These are phyloP conservation scores for Tetraneura akinire DNA, from an alignment of 1,140 invertebrate species.

Conservation along the genomic window DNA sequence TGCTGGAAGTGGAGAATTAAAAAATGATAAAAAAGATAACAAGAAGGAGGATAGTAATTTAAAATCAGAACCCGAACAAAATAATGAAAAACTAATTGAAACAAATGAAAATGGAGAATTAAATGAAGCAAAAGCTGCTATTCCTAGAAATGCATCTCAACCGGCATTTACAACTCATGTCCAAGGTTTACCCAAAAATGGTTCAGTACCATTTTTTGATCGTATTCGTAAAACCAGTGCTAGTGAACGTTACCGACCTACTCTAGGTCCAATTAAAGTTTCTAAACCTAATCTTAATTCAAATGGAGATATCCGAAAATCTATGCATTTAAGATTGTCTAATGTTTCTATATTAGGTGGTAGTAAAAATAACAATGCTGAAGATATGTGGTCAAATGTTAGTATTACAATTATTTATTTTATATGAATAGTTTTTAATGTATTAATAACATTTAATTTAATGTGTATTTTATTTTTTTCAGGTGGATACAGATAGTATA, in stretches of 20 bases:
- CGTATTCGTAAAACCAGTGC: conserved; percentile 77
- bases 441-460: background rate
- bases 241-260: conserved; percentile 75
- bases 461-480: background rate
- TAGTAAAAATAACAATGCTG: conserved; percentile 66
- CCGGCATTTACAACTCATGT: conserved; percentile 80
- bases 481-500: conserved; percentile 53
- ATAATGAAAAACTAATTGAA: conserved; percentile 56
- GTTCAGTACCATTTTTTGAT: conserved; percentile 84
- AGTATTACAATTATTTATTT: background rate
- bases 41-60: conserved; percentile 51
- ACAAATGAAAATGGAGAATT: conserved; percentile 57
- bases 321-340: conserved; percentile 64
- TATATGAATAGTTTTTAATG: background rate
- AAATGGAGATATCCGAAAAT: conserved; percentile 63
- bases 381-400: conserved; percentile 60
- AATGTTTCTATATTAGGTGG: conserved; percentile 65
- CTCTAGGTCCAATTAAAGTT: conserved; percentile 74
- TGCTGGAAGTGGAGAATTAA: conserved; percentile 58
- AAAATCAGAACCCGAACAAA: conserved; percentile 49
- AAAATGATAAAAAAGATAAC: conserved; percentile 54
- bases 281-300: conserved; percentile 67
- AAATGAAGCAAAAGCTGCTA: conserved; percentile 54
- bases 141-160: conserved; percentile 80
- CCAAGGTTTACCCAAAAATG: conserved; percentile 80